Evolutionary conservation across 2,888 invertebrate species (phyloP), one percentile per base, ranked within the genome.

Genomic region (Noctua fimbriata): DNA sequence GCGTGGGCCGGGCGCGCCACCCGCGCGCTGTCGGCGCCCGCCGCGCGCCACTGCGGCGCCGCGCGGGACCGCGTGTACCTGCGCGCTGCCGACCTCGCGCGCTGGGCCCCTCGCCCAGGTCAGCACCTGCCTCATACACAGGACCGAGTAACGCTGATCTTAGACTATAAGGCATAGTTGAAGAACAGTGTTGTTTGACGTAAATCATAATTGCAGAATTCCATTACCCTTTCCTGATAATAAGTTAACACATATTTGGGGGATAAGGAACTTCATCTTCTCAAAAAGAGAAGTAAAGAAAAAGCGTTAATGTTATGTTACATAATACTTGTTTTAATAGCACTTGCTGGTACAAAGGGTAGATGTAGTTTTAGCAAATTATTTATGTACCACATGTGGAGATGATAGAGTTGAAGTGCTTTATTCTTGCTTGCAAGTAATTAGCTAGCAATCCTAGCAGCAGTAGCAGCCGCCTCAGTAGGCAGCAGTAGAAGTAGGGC

Each of bases 81-180:
- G 60, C 97, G 98, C 79, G 97, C 98, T 88, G 97, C 98, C 60
- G 99, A 99, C 95, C 95, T 99, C 32, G 97, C 98, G 84, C 97
- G 98, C 69, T 99, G 99, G 98, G 97, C 98, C 44, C 97, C 98
- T 41, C 94, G 98, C 89, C 98, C 98, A 92, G 98, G 98, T 98
- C 93, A 94, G 65, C 55, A n/a, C 58, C n/a, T 44, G 67, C 6
- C 28, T 21, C 10, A 1, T 18, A n/a, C 47, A 41, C 10, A 21
- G 21, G 7, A n/a, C 21, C 32, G 16, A n/a, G 16, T n/a, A 49
- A 18, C 24, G 32, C 2, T 47, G 10, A 18, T 24, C 18, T 52
- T 28, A 28, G 32, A 32, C 16, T 44, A 18, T 41, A 58, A 58
- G 10, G 7, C 63, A 21, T 63, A 18, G 18, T 63, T 63, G 28